Evolutionary conservation across 2,113 vertebrate species (phyloP), one percentile per base, ranked within the genome.

Genomic region (Jaculus jaculus): DNA sequence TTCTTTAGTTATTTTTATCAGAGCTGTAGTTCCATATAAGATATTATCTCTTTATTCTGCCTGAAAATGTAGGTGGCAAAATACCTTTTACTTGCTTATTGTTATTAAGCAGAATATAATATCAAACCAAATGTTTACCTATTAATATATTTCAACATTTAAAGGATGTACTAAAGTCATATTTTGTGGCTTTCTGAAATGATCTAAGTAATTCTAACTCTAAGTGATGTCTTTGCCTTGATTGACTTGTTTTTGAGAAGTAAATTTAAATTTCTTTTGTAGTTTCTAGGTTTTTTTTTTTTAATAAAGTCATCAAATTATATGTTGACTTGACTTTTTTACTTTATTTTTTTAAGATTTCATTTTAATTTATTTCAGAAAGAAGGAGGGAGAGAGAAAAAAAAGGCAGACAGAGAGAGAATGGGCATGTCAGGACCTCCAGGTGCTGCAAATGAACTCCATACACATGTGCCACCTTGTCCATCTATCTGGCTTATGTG

Each of bases 221-320:
- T 63, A 78, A 73, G 51, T 84, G 90, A 93, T 72, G 16, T 72
- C 6, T 18, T 15, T 51, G 65, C 0, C 15, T 42, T 7, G n/a
- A 12, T 28, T 75, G 75, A 51, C 12, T 84, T 91, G 42, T 63
- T 78, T 82, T 81, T 90, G 10, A 61, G 54, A 92, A n/a, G 28
- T 74, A 58, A 39, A 20, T 37, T 66, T 47, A 47, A 47, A 47
- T 47, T 71, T n/a, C 2, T 26, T 81, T 92, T 82, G 4, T 51
- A 54, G 28, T 89, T 85, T 80, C 58, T 30, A 91, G 21, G 34
- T 63, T 5, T 92, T 47, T 88, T 77, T 68, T n/a, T n/a, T n/a
- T n/a, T n/a, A n/a, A n/a, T 75, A 15, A 88, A 84, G 42, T 84
- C 87, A 68, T 86, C 89, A 92, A 94, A 51, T 89, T 75, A 61